Evolutionary conservation across 2,888 invertebrate genomes (phyloP), one percentile per base, ranked within the genome.

Genomic region (Halictus ligatus): DNA sequence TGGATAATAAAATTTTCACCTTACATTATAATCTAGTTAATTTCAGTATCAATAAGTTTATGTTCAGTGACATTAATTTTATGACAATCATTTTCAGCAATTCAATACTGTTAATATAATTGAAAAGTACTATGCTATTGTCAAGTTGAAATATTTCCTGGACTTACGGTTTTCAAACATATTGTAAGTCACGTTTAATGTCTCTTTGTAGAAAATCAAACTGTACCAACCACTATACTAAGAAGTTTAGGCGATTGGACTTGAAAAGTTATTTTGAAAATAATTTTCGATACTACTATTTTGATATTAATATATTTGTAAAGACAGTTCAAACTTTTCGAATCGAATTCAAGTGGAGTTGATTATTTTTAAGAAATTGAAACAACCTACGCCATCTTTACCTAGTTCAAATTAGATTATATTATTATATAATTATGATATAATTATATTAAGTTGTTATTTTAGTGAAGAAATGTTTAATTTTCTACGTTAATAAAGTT

Each of bases 351-450:
- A 64, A 29, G 18, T 29, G 18, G 29, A 64, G 15, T 29, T 64
- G 25, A 64, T 64, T 64, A 64, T 64, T 64, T 64, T 64, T 64
- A 64, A 64, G 64, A 64, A 29, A 64, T 64, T 29, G 29, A 64
- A 15, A 64, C 64, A 29, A 64, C 7, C 29, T 64, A 29, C 64
- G 29, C 64, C 29, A 64, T 64, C 8, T 64, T 29, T 29, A 64
- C 25, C 29, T 29, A 29, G 15, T 64, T 64, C 64, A 64, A 64
- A 64, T 64, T 64, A 64, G 15, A 29, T 29, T 64, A 64, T 64
- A n/a, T 12, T n/a, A 64, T 15, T 8, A 18, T 64, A 29, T 64
- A 64, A 15, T 29, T 64, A 64, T 15, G 18, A 18, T 64, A 29
- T 64, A 64, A 15, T 29, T 64, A 64, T 64, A 29, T 29, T 64